These are phyloP conservation scores for Ceratina australensis DNA, from an alignment of 1,140 invertebrate species.

Conservation along the genomic window DNA sequence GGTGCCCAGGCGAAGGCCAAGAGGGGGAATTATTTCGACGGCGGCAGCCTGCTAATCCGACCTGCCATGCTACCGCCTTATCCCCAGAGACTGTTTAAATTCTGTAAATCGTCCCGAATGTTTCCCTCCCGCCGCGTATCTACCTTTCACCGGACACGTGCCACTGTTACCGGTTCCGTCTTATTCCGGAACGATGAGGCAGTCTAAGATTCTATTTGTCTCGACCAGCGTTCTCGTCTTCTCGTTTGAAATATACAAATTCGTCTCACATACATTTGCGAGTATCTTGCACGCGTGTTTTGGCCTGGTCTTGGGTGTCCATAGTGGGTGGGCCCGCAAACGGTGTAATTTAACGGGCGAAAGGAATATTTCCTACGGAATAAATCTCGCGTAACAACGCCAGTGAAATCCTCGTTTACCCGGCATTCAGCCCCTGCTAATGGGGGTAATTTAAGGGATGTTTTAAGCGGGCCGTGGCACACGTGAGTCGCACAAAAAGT, in stretches of 20 bases:
- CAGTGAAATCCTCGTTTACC: constrained; percentile 75
- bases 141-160: neutral
- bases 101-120: constrained; percentile 72
- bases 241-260: too few relatives aligned
- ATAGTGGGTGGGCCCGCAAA: constrained; percentile 43
- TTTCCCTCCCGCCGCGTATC: neutral
- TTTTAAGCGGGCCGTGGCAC: constrained; percentile 74
- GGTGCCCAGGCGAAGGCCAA: constrained; percentile 18
- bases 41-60: constrained; percentile 71
- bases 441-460: constrained; percentile 79
- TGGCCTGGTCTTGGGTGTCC: constrained; percentile 14
- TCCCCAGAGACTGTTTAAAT: constrained; percentile 78
- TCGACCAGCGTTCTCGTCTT: neutral
- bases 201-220: constrained; percentile 40
- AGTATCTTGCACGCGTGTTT: constrained; percentile 49
- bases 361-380: constrained; percentile 77
- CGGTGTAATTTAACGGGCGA: constrained; percentile 71
- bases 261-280: too few relatives aligned
- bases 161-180: constrained; percentile 51
- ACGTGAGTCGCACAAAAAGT: constrained; percentile 75
- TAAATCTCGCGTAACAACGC: constrained; percentile 77
- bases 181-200: constrained; percentile 66
- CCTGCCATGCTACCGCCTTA: constrained; percentile 70
- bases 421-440: constrained; percentile 75
- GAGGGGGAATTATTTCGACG: constrained; percentile 61